Percentiles rank a stretch among this genome's conserved stretches.
Conservation (phyloP, 2,888 invertebrate genomes). For the Incurvaria masculella region DNA sequence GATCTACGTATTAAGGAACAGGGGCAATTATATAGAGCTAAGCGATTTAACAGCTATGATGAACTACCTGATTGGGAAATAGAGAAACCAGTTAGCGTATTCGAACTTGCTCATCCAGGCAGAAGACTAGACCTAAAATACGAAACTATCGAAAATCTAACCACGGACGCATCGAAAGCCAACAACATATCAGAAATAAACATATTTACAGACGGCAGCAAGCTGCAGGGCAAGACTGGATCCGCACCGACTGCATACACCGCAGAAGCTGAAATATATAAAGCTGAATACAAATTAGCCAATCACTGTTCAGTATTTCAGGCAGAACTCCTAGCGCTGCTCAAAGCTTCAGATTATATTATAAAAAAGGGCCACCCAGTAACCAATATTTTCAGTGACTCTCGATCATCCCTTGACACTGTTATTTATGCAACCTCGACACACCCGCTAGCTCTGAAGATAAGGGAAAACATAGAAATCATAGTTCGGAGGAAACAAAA, state of each 20-base stretch:
- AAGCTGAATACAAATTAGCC: background rate
- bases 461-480: background rate
- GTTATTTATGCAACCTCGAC: background rate
- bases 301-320: slow-evolving; percentile 4
- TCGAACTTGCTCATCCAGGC: slow-evolving; percentile 1
- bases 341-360: background rate
- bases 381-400: background rate
- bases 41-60: slow-evolving; percentile 1
- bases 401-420: background rate
- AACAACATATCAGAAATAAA: background rate
- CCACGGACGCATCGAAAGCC: background rate
- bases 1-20: no score
- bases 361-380: background rate
- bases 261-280: background rate
- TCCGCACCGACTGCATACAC: background rate
- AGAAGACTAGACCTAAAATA: no score
- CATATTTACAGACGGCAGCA: slow-evolving; percentile 4
- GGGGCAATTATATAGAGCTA: no score
- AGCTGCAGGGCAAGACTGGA: background rate
- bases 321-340: background rate
- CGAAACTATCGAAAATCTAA: no score
- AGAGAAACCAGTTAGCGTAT: background rate
- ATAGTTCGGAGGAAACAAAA: background rate
- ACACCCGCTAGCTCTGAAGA: background rate
- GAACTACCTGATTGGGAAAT: slow-evolving; percentile 5